Evolutionary conservation across 2,113 vertebrate genomes (phyloP).

Genomic region (Himantopus leucocephalus): DNA sequence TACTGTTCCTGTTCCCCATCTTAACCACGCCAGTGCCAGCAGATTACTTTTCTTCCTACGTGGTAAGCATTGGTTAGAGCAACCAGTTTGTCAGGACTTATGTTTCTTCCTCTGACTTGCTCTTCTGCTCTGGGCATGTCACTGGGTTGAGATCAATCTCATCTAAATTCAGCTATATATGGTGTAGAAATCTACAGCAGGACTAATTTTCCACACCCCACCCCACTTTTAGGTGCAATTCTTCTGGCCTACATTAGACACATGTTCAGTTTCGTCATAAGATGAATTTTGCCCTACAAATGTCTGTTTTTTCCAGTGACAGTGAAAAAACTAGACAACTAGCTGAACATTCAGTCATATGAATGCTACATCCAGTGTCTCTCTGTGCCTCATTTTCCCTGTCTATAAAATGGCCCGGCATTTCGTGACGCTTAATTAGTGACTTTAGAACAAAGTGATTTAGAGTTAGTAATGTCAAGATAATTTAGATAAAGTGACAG

Average conservation of each 20-base stretch:
- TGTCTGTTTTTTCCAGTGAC: neutral
- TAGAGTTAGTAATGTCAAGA: neutral
- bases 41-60: neutral
- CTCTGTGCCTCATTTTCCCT: neutral
- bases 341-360: neutral
- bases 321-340: neutral
- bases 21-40: neutral
- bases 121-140: neutral
- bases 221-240: neutral
- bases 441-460: neutral
- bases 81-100: neutral
- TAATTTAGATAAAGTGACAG: neutral
- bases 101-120: neutral
- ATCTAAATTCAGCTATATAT: neutral
- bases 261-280: neutral
- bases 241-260: neutral
- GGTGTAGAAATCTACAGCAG: neutral
- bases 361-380: neutral
- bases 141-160: neutral
- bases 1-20: neutral
- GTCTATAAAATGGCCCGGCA: neutral
- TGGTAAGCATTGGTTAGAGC: neutral
- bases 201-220: neutral
- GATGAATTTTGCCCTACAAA: neutral
- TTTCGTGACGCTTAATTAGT: neutral